Conservation (phyloP, 1,140 invertebrate genomes). For the Monomorium pharaonis region DNA sequence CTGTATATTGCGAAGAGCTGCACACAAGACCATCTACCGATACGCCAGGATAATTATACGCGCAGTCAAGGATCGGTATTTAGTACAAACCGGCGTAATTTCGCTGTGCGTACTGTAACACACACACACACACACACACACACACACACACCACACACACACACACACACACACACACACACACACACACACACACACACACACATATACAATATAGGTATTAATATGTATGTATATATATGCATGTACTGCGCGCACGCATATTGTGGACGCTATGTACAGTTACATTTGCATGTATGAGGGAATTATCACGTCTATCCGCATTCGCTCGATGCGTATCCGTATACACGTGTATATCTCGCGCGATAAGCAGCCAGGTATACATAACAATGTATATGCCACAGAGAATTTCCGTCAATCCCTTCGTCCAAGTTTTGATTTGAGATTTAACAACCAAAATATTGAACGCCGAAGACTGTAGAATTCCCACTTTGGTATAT, state of each 20-base stretch:
- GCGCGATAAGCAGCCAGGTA: constrained; percentile 6
- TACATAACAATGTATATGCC: background rate
- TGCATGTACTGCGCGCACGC: background rate
- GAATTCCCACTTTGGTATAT: background rate
- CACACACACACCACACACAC: too few relatives aligned
- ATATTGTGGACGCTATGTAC: constrained; percentile 5
- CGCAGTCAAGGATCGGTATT: constrained; percentile 48
- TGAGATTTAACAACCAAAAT: background rate
- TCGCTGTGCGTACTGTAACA: background rate
- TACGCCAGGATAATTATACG: constrained; percentile 41
- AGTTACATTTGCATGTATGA: constrained; percentile 26
- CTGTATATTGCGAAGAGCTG: background rate
- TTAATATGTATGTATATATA: background rate
- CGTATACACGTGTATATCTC: constrained; percentile 32
- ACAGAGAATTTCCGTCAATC: background rate
- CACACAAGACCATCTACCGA: constrained; percentile 17
- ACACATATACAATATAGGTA: too few relatives aligned
- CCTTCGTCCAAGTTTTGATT: background rate
- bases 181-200: too few relatives aligned
- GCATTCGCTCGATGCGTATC: constrained; percentile 35
- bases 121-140: background rate
- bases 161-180: too few relatives aligned
- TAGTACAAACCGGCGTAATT: constrained; percentile 29
- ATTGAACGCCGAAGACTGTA: background rate
- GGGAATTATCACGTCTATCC: constrained; percentile 50